These are phyloP conservation scores for Macrotis lagotis DNA, from an alignment of 2,113 vertebrate species.

Conservation along the genomic window DNA sequence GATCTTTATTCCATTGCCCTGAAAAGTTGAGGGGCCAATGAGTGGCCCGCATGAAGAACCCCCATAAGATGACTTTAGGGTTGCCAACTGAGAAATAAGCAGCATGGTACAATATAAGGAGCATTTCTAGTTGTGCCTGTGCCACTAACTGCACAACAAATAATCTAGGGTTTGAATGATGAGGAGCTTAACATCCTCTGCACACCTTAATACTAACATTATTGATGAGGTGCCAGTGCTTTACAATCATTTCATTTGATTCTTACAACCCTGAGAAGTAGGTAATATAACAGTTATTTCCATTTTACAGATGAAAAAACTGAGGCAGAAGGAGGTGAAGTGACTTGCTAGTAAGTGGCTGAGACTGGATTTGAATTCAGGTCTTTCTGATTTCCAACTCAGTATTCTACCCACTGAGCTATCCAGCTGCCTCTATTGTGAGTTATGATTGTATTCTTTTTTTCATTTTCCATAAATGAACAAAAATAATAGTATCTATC, in stretches of 20 bases:
- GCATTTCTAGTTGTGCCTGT: not conserved
- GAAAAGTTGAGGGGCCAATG: not conserved
- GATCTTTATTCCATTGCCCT: not conserved
- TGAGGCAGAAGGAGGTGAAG: not conserved
- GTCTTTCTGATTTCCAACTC: not conserved
- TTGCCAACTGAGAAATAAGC: not conserved
- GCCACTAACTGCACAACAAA: not conserved
- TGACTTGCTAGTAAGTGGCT: not conserved
- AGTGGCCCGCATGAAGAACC: not conserved
- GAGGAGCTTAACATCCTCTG: not conserved
- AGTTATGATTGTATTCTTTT: not conserved
- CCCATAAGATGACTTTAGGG: not conserved
- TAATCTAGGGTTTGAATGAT: not conserved
- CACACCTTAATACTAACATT: not conserved
- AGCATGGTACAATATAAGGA: not conserved
- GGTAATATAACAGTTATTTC: not conserved
- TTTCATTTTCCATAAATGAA: not conserved
- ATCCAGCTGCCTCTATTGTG: not conserved
- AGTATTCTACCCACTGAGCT: not conserved
- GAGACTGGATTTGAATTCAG: not conserved
- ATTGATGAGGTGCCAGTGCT: not conserved
- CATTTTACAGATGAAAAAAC: not conserved
- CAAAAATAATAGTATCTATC: not conserved
- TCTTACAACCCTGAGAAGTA: not conserved
- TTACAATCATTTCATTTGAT: not conserved